Evolutionary conservation across 2,797 vertebrate genomes (phyloP), one percentile per base, ranked within the genome.

Genomic region (Monodelphis domestica): DNA sequence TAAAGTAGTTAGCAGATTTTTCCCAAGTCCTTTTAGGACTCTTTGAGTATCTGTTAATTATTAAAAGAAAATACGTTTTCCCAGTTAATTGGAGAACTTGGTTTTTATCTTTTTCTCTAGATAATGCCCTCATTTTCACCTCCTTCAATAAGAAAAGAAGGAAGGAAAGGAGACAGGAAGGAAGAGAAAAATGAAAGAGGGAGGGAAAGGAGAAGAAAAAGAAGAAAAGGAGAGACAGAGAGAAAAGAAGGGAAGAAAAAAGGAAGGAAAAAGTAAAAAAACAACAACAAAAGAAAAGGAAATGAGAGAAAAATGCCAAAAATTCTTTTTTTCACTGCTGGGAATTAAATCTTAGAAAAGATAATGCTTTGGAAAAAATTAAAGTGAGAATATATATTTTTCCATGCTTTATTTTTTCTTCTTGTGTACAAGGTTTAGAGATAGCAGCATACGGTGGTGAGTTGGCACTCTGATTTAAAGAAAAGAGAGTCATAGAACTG

Each of bases 21-120:
- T 14, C 63, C 91, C 30, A 30, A 53, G 94, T 24, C 38, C 33
- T 91, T 97, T 96, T 96, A 33, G 63, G 70, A 93, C 57, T 89
- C 59, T 94, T 1, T 2, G 53, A 91, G 24, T n/a, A 89, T 90
- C 87, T 88, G 5, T 87, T 94, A 30, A 6, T 50, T 89, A 26
- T 90, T 89, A 94, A 96, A 89, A 38, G 87, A 45, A 93, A 88
- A 10, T 54, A 7, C 24, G 70, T 94, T 94, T 94, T 54, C 88
- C 7, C 51, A 57, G 15, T 70, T n/a, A 57, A 21, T 87, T 89
- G 53, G 45, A 12, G 50, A 94, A 28, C 88, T 14, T 33, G 29
- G n/a, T 12, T 92, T 78, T 90, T 5, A 87, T 96, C 57, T 88
- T 87, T 91, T 88, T 92, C 54, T 33, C 7, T 94, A 45, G 94